Conservation (phyloP, 2,113 vertebrate genomes). For the Chionodraco myersi region DNA sequence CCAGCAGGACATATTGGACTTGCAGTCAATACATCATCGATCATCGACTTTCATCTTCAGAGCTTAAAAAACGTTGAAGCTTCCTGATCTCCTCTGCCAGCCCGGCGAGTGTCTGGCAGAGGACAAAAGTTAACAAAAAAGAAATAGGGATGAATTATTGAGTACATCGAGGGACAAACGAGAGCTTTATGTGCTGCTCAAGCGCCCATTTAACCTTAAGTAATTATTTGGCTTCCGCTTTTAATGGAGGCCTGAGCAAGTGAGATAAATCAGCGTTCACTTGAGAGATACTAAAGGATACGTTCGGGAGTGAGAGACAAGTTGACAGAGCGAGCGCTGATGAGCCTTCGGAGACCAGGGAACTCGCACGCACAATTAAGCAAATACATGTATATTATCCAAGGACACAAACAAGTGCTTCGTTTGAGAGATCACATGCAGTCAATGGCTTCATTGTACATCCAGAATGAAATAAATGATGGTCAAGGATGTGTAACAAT, state of each 20-base stretch:
- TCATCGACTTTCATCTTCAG: constrained; percentile 46
- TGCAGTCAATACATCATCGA: constrained; percentile 45
- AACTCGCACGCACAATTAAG: not conserved
- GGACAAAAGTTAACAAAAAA: constrained; percentile 45
- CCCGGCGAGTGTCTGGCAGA: constrained; percentile 22
- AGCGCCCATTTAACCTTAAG: constrained; percentile 55
- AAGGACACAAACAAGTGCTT: not conserved
- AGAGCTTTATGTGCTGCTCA: constrained; percentile 43
- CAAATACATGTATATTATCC: not conserved
- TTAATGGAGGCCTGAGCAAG: constrained; percentile 43
- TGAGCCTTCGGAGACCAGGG: not conserved
- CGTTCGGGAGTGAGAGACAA: constrained; percentile 31
- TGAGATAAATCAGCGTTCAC: constrained; percentile 46
- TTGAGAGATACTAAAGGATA: constrained; percentile 47
- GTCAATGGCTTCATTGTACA: not conserved
- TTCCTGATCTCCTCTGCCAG: constrained; percentile 35
- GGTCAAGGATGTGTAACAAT: not conserved
- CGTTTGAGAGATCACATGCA: too few species aligned
- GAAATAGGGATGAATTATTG: constrained; percentile 42
- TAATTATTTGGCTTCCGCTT: constrained; percentile 62
- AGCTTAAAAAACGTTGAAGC: constrained; percentile 11
- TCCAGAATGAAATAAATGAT: not conserved
- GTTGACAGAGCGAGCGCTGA: constrained; percentile 29
- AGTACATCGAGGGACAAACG: constrained; percentile 32
- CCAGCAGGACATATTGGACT: constrained; percentile 30